Evolutionary conservation across 2,888 invertebrate species (phyloP).

Genomic region (Philopedon plagiatum): DNA sequence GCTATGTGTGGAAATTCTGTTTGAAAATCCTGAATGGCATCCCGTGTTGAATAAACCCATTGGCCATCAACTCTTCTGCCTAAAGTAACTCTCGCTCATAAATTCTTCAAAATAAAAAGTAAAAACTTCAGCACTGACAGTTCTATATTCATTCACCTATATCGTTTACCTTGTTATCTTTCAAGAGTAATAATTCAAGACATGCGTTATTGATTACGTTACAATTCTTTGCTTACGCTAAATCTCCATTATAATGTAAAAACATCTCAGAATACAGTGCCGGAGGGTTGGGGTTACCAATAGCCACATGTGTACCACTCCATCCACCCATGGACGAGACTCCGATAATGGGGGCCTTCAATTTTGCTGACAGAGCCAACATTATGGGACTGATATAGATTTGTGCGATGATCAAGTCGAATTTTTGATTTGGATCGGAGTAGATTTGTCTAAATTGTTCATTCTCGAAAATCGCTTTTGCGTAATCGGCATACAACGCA

Average conservation of each 20-base stretch:
- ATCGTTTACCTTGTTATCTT: too few relatives aligned
- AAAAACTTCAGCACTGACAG: too few relatives aligned
- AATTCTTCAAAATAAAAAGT: too few relatives aligned
- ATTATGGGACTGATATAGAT: constrained; percentile 57
- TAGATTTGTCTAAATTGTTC: constrained; percentile 57
- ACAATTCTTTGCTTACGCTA: constrained; percentile 34
- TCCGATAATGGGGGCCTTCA: constrained; percentile 56
- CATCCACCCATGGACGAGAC: constrained; percentile 60
- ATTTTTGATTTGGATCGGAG: constrained; percentile 53
- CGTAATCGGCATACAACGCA: constrained; percentile 54
- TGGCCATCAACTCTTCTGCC: too few relatives aligned
- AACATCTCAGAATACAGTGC: constrained; percentile 60
- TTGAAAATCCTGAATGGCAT: too few relatives aligned
- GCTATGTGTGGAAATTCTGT: too few relatives aligned
- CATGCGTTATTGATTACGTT: too few relatives aligned
- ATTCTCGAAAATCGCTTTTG: constrained; percentile 54
- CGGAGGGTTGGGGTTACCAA: constrained; percentile 59
- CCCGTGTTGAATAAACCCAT: too few relatives aligned
- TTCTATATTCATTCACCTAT: too few relatives aligned
- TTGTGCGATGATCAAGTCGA: constrained; percentile 60
- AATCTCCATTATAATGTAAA: constrained; percentile 56
- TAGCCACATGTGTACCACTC: constrained; percentile 56
- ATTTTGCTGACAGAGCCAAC: constrained; percentile 55
- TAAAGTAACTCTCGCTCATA: too few relatives aligned
- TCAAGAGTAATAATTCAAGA: too few relatives aligned